A percentile compares a stretch with the other conserved stretches of the same genome.
phyloP scores from a whole-genome alignment of 2,797 vertebrate genomes.

The Sarcophilus harrisii region DNA sequence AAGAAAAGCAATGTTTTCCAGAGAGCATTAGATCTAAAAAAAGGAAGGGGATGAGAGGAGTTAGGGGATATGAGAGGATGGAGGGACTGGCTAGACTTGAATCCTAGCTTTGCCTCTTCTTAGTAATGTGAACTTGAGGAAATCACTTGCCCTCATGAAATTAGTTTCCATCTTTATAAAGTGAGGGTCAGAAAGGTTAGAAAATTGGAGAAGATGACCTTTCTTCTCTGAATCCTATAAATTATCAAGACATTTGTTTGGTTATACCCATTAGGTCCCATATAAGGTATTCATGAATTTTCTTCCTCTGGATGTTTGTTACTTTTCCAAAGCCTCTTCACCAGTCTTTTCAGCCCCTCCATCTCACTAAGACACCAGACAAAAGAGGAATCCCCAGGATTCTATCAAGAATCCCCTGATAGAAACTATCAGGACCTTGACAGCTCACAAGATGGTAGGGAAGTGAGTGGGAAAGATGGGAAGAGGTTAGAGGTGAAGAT shows the following conservation, averaged over 20 bases:
- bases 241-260: not conserved
- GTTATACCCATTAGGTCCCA: not conserved
- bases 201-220: not conserved
- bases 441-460: not conserved
- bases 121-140: not conserved
- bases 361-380: not conserved
- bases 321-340: not conserved
- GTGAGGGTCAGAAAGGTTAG: not conserved
- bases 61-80: too few relatives aligned
- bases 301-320: not conserved
- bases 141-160: not conserved
- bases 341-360: not conserved
- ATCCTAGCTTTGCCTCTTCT: not conserved
- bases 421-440: not conserved
- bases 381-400: not conserved
- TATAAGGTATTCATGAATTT: not conserved
- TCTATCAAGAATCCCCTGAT: too few relatives aligned
- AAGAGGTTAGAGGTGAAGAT: not conserved
- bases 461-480: not conserved
- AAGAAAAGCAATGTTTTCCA: not conserved
- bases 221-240: not conserved
- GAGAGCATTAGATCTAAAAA: not conserved
- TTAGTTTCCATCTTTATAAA: not conserved
- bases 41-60: too few relatives aligned
- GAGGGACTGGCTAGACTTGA: not conserved